Evolutionary conservation across 2,113 vertebrate species (phyloP).

Genomic region (Syngnathus scovelli): DNA sequence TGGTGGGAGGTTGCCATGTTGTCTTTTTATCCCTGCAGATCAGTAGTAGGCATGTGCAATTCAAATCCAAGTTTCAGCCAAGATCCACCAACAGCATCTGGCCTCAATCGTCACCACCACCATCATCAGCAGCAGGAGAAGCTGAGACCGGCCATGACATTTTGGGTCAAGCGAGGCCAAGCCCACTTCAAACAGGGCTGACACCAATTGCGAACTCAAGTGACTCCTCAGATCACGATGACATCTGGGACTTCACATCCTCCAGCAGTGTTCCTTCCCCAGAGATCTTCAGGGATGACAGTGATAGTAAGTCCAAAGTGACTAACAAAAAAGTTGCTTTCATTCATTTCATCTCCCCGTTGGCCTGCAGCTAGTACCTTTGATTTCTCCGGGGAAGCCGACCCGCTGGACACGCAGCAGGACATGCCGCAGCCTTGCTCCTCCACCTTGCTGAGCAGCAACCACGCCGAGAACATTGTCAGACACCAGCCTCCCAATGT

Average conservation of each 20-base stretch:
- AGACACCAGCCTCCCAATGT: slow-evolving; percentile 71
- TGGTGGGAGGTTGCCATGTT: not conserved
- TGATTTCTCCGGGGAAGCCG: slow-evolving; percentile 18
- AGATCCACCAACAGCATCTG: not conserved
- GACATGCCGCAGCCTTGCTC: no score
- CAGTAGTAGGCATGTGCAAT: not conserved
- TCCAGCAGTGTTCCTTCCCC: slow-evolving; percentile 69
- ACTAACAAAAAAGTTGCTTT: not conserved
- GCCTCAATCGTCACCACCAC: not conserved
- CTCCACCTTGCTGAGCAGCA: slow-evolving; percentile 83
- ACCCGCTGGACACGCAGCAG: slow-evolving; percentile 1
- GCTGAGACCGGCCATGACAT: not conserved
- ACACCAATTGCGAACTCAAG: not conserved
- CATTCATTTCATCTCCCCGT: not conserved
- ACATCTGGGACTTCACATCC: not conserved
- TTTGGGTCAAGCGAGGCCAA: not conserved
- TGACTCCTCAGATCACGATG: slow-evolving; percentile 4
- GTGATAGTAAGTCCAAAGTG: slow-evolving; percentile 54
- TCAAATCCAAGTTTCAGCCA: not conserved
- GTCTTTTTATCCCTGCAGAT: slow-evolving; percentile 12
- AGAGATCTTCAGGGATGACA: slow-evolving; percentile 74
- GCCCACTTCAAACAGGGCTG: not conserved
- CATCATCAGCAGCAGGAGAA: not conserved
- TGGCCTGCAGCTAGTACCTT: slow-evolving; percentile 14
- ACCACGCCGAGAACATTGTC: slow-evolving; percentile 72